Conservation (phyloP, 2,888 invertebrate species). For the Dolomedes plantarius region DNA sequence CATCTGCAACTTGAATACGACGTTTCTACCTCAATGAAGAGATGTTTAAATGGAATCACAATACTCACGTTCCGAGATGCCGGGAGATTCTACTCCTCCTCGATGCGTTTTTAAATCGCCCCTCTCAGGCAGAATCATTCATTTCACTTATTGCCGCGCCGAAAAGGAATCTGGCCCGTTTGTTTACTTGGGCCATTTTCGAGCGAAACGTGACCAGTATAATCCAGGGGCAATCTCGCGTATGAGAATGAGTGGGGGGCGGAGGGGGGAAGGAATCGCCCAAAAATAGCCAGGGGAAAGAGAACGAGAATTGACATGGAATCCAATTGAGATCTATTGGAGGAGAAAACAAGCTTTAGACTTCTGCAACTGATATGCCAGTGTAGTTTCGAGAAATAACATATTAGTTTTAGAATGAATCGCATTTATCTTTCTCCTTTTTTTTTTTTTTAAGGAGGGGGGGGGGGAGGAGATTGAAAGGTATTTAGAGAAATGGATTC, state of each 20-base stretch:
- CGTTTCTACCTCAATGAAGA: too few relatives aligned
- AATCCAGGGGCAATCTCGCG: not conserved
- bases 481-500: slow-evolving; percentile 8
- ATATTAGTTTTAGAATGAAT: slow-evolving; percentile 58
- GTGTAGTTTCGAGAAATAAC: slow-evolving; percentile 47
- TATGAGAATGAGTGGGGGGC: not conserved
- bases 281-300: not conserved
- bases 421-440: slow-evolving; percentile 6
- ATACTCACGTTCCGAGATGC: too few relatives aligned
- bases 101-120: too few relatives aligned
- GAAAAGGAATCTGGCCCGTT: not conserved
- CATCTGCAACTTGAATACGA: too few relatives aligned
- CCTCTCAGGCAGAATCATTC: too few relatives aligned
- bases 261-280: not conserved
- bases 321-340: slow-evolving; percentile 68
- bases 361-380: slow-evolving; percentile 66
- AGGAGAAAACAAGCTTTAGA: slow-evolving; percentile 67
- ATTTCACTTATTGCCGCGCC: too few relatives aligned
- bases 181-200: not conserved
- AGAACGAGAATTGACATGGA: slow-evolving; percentile 59
- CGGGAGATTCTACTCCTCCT: too few relatives aligned
- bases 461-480: not conserved
- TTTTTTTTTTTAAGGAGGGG: not conserved
- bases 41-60: too few relatives aligned
- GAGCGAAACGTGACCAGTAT: not conserved